Percentiles rank a stretch among this genome's conserved stretches.
These are phyloP conservation scores for Yponomeuta evonymella DNA, from an alignment of 2,888 invertebrate genomes.

Conservation along the genomic window DNA sequence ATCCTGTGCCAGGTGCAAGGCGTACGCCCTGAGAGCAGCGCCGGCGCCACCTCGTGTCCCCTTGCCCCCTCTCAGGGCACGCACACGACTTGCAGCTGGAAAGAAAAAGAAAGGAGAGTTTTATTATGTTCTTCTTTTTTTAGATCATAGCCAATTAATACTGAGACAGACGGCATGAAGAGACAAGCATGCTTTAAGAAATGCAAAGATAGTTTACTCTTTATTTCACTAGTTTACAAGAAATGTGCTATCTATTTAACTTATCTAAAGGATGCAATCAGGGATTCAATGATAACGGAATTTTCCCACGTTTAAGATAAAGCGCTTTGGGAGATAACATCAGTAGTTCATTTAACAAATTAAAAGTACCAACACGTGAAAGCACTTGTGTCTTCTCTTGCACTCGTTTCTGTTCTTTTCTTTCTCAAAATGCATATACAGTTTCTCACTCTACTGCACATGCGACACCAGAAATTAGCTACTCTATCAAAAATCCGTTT, in stretches of 20 bases:
- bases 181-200: too few relatives aligned
- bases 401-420: slow-evolving; percentile 19
- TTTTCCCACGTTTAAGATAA: background rate
- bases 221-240: too few relatives aligned
- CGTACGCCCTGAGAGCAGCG: slow-evolving; percentile 85
- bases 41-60: slow-evolving; percentile 76
- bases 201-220: too few relatives aligned
- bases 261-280: too few relatives aligned
- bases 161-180: too few relatives aligned
- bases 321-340: background rate
- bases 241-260: too few relatives aligned
- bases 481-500: slow-evolving; percentile 22
- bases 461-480: slow-evolving; percentile 27
- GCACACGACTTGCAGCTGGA: slow-evolving; percentile 86
- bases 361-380: slow-evolving; percentile 8
- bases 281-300: background rate
- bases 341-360: background rate
- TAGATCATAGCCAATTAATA: too few relatives aligned
- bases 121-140: background rate
- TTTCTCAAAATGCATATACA: slow-evolving; percentile 30
- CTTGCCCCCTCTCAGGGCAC: slow-evolving; percentile 78
- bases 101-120: slow-evolving; percentile 3
- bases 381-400: slow-evolving; percentile 14
- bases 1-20: slow-evolving; percentile 87
- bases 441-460: slow-evolving; percentile 36